These are phyloP conservation scores for Mythimna loreyi DNA, from an alignment of 2,888 invertebrate species.

Conservation along the genomic window DNA sequence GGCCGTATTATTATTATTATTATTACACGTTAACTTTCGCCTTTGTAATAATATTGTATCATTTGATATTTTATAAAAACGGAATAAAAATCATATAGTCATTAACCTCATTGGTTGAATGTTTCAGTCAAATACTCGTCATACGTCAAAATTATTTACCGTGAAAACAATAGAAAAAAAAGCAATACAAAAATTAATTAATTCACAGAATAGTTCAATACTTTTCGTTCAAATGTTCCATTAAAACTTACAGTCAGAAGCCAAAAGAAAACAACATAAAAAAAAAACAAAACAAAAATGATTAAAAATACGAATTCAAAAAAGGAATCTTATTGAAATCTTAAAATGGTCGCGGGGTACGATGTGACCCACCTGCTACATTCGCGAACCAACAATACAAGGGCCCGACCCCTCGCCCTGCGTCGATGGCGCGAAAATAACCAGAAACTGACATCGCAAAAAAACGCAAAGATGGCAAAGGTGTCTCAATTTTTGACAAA, in stretches of 20 bases:
- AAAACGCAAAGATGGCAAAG: conserved; percentile 89
- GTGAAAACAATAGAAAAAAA: too few relatives aligned
- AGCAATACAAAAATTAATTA: too few relatives aligned
- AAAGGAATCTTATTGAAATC: conserved; percentile 62
- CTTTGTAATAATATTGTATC: too few relatives aligned
- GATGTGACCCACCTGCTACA: conserved; percentile 88
- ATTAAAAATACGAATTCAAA: conserved; percentile 40
- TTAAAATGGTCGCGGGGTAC: conserved; percentile 65
- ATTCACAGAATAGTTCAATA: too few relatives aligned
- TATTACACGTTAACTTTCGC: too few relatives aligned
- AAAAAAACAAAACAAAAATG: conserved; percentile 7
- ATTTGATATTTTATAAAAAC: too few relatives aligned
- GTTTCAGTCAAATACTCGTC: neutral
- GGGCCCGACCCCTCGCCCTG: conserved; percentile 83
- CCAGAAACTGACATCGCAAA: conserved; percentile 77
- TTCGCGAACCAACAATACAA: conserved; percentile 76
- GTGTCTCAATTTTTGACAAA: conserved; percentile 87
- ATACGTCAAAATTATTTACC: too few relatives aligned
- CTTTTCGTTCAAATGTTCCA: too few relatives aligned
- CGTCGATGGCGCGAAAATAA: conserved; percentile 71
- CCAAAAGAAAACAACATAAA: neutral
- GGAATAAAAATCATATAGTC: too few relatives aligned
- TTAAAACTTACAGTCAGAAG: too few relatives aligned
- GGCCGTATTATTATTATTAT: too few relatives aligned
- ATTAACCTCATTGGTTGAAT: neutral